phyloP scores from a whole-genome alignment of 92 coral and sea anemone genomes.

The Zoanthus gigantus region DNA sequence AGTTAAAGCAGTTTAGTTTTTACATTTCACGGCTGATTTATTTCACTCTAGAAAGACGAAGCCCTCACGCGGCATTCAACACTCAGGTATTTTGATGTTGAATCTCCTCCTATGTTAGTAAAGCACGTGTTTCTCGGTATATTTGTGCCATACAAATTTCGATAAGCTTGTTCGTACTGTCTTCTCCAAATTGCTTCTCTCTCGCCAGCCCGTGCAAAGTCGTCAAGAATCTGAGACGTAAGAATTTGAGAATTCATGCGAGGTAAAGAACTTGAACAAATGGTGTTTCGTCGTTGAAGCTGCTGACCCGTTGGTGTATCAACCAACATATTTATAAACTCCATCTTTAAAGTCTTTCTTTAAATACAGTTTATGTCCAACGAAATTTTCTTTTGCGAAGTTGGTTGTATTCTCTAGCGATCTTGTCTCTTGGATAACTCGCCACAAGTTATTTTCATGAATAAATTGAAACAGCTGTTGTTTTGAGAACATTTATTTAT shows the following conservation, averaged over 20 bases:
- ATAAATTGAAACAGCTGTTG: conserved; percentile 19
- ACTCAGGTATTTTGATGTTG: conserved; percentile 34
- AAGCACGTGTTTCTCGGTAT: conserved; percentile 35
- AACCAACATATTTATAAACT: conserved; percentile 28
- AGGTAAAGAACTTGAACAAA: conserved; percentile 36
- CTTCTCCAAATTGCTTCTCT: conserved; percentile 32
- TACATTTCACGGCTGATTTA: not conserved
- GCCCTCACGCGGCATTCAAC: conserved; percentile 34
- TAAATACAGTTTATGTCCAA: not conserved
- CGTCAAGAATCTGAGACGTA: conserved; percentile 43
- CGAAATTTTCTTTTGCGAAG: not conserved
- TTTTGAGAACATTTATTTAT: not conserved
- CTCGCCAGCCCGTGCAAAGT: conserved; percentile 40
- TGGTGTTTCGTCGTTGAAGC: conserved; percentile 35
- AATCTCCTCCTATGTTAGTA: conserved; percentile 18
- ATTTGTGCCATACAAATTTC: conserved; percentile 34
- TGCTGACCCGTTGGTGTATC: conserved; percentile 46
- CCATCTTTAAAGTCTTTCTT: conserved; percentile 3
- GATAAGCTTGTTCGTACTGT: conserved; percentile 44
- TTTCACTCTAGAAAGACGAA: conserved; percentile 15
- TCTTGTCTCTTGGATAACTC: not conserved
- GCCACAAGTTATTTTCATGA: not conserved
- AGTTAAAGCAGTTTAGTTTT: not conserved
- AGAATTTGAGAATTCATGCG: conserved; percentile 27
- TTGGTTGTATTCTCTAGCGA: not conserved